phyloP scores from a whole-genome alignment of 1,140 invertebrate species.

The Drosophila pseudoananassae region DNA sequence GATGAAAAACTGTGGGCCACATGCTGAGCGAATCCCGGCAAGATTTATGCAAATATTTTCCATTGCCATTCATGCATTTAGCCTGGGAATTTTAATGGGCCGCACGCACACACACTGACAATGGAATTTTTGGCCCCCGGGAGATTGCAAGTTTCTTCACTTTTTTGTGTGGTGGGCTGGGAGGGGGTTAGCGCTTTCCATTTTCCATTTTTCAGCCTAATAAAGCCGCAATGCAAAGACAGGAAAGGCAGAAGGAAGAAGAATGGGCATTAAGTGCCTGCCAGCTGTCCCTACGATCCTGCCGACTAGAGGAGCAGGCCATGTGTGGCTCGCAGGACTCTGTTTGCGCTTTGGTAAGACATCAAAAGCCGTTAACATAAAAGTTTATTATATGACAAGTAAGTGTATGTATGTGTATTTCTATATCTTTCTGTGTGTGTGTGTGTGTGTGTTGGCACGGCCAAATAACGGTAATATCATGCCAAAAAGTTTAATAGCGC shows the following conservation, averaged over 20 bases:
- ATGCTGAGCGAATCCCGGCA: conserved; percentile 44
- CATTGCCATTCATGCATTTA: conserved; percentile 72
- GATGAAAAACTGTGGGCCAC: conserved; percentile 12
- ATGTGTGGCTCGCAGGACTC: conserved; percentile 47
- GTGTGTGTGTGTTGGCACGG: conserved; percentile 36
- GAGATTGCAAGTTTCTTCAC: conserved; percentile 47
- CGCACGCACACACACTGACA: conserved; percentile 53
- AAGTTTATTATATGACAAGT: conserved; percentile 82
- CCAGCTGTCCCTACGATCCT: conserved; percentile 27
- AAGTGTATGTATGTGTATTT: conserved; percentile 28
- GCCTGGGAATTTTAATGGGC: conserved; percentile 68
- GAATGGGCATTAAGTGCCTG: conserved; percentile 65
- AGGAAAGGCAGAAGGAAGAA: conserved; percentile 33
- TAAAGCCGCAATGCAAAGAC: conserved; percentile 68
- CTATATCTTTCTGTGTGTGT: conserved; percentile 8
- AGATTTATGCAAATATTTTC: conserved; percentile 81
- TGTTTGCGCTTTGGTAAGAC: conserved; percentile 60
- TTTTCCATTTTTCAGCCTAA: conserved; percentile 81
- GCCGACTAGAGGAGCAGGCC: conserved; percentile 27
- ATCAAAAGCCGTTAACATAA: conserved; percentile 78
- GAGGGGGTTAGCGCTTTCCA: conserved; percentile 52
- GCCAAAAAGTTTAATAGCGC: conserved; percentile 80
- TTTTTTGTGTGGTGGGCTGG: conserved; percentile 6
- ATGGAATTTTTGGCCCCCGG: conserved; percentile 24
- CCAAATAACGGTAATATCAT: conserved; percentile 73